Evolutionary conservation across 2,888 invertebrate species (phyloP).

Genomic region (Saturnia japonica): DNA sequence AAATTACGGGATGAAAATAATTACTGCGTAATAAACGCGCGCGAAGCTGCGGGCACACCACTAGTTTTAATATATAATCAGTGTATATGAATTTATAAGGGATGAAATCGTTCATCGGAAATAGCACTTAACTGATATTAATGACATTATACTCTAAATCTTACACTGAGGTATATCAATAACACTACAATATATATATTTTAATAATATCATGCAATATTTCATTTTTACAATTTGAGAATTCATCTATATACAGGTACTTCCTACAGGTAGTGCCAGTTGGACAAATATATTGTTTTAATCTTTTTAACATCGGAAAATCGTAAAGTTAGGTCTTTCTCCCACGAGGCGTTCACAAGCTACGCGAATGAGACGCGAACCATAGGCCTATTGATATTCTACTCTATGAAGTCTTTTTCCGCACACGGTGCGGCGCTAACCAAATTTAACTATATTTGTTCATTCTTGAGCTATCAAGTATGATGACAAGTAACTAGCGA

Average conservation of each 20-base stretch:
- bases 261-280: background rate
- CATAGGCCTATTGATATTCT: no score
- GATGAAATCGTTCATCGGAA: background rate
- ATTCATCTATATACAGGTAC: background rate
- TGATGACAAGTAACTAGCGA: no score
- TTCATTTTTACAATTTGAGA: background rate
- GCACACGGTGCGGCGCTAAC: no score
- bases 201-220: background rate
- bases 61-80: background rate
- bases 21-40: no score
- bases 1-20: no score
- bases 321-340: background rate
- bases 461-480: no score
- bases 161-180: background rate
- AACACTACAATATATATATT: background rate
- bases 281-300: background rate
- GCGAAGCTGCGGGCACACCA: no score
- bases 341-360: no score
- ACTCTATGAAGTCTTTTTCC: no score
- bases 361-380: no score
- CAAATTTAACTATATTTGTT: no score
- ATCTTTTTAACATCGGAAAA: background rate
- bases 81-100: background rate
- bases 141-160: background rate
- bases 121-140: background rate